Conservation (phyloP, 2,797 vertebrate genomes). For the Steatocranus sp. region DNA sequence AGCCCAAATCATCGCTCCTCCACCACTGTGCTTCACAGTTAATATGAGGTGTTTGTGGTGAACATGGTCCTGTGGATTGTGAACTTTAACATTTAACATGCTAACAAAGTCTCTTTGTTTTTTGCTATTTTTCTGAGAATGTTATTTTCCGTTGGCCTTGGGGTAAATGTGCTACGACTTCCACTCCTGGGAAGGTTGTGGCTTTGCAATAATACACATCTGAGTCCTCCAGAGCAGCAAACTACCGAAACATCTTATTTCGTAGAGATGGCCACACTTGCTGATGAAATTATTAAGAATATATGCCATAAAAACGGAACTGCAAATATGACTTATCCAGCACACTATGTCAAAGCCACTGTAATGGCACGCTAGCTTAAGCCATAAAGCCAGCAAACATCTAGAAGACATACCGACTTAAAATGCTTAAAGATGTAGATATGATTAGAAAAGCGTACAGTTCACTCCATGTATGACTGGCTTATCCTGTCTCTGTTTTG, state of each 20-base stretch:
- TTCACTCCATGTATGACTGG: background rate
- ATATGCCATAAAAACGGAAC: background rate
- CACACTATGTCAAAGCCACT: background rate
- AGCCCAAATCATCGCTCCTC: background rate
- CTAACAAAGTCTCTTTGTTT: background rate
- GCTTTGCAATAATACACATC: background rate
- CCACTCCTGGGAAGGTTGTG: background rate
- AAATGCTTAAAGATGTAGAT: background rate
- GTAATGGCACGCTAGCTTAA: background rate
- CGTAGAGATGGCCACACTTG: background rate
- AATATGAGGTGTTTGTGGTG: background rate
- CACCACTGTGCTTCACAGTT: background rate
- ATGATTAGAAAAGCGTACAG: background rate
- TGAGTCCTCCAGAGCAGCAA: background rate
- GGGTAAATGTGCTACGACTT: background rate
- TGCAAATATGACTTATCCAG: background rate
- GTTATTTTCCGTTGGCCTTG: background rate
- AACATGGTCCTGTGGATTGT: background rate
- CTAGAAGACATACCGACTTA: background rate
- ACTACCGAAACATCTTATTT: background rate
- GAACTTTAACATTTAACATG: background rate
- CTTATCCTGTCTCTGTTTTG: background rate
- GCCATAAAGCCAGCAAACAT: background rate
- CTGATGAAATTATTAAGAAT: background rate
- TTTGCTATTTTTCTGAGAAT: background rate